A percentile compares a stretch with the other conserved stretches of the same genome.
These are phyloP conservation scores for Zaprionus lachaisei DNA, from an alignment of 1,140 invertebrate genomes.

Conservation along the genomic window DNA sequence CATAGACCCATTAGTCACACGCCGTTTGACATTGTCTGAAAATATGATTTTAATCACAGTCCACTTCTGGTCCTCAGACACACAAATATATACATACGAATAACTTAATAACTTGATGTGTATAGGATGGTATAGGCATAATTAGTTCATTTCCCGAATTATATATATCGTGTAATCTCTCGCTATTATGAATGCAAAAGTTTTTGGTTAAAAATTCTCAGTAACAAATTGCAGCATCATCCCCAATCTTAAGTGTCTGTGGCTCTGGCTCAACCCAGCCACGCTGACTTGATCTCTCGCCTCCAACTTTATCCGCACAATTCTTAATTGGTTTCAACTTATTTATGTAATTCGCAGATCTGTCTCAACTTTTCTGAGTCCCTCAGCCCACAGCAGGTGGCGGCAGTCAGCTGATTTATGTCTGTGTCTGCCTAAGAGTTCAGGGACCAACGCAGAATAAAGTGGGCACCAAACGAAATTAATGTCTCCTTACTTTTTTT, in stretches of 20 bases:
- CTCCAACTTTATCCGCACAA: not conserved
- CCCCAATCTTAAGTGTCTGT: not conserved
- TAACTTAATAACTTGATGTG: not conserved
- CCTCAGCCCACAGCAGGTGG: slow-evolving; percentile 3
- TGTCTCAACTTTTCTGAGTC: not conserved
- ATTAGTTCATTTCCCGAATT: not conserved
- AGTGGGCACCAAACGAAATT: not conserved
- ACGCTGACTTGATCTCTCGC: not conserved
- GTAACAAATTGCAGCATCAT: not conserved
- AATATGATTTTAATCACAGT: slow-evolving; percentile 81
- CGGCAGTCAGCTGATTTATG: slow-evolving; percentile 9
- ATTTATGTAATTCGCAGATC: slow-evolving; percentile 13
- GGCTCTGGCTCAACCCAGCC: not conserved
- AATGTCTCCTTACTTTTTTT: not conserved
- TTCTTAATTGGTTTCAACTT: slow-evolving; percentile 11
- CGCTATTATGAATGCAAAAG: not conserved
- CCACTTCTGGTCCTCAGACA: not conserved
- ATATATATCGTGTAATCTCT: not conserved
- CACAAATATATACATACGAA: not conserved
- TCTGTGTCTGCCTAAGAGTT: not conserved
- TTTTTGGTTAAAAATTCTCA: not conserved
- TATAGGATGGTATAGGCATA: not conserved
- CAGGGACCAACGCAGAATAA: slow-evolving; percentile 9
- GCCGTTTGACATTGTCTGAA: slow-evolving; percentile 80
- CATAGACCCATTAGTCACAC: slow-evolving; percentile 82